Evolutionary conservation across 2,113 vertebrate genomes (phyloP), one percentile per base, ranked within the genome.

Genomic region (Tinamus guttatus): DNA sequence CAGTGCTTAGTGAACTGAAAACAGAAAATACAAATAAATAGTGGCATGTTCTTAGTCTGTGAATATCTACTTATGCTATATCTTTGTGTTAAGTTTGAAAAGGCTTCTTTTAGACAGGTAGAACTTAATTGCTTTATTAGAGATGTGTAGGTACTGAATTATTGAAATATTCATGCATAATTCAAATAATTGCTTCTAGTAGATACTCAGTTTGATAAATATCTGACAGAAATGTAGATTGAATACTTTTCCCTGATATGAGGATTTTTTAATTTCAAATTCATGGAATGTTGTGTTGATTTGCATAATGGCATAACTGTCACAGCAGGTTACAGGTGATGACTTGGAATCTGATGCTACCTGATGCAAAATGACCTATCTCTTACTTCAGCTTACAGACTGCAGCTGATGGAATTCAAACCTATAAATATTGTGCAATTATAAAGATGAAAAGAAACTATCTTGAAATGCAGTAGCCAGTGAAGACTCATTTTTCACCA

Each of bases 131-230:
- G 38, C 96, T 96, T 97, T 95, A 92, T 90, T 96, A 86, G 85
- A 94, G 76, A 81, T 75, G 7, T 68, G 27, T 93, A 76, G n/a
- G 62, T 74, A 90, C 36, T 96, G 96, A 97, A 96, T 96, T 96
- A 96, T 94, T 96, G 69, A 96, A 85, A n/a, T 81, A 87, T 8
- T 54, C 34, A 87, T 96, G 87, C 73, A 97, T 97, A 97, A 97
- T 97, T 97, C 92, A 97, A 75, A 95, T 94, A 96, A 97, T 93
- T 97, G 75, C 78, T 97, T 96, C 94, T 56, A 96, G 85, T 94
- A 96, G 38, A 96, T 85, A 88, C 4, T 6, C 60, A 95, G 54
- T 80, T 76, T 93, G 81, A 94, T 90, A 73, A 95, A 94, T 96
- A 85, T 91, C 90, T 96, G 56, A 64, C 0, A 0, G 84, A 97